Evolutionary conservation across 2,113 vertebrate species (phyloP).

Genomic region (Rattus norvegicus): DNA sequence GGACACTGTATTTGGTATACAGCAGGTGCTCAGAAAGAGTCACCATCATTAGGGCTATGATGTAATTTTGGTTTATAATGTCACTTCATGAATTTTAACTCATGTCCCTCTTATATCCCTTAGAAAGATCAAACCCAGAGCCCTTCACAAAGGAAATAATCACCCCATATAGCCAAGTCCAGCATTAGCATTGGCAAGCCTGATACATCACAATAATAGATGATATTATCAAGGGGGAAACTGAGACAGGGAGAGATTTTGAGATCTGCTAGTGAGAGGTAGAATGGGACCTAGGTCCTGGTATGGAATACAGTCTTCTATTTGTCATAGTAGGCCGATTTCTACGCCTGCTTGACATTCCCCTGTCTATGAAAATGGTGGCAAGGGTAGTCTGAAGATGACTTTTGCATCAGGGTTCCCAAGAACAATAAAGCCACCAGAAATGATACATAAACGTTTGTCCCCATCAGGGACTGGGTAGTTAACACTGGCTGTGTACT

Average conservation of each 20-base stretch:
- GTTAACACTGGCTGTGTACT: background rate
- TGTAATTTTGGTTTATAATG: slow-evolving; percentile 24
- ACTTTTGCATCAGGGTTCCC: too few species aligned
- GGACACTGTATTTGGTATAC: background rate
- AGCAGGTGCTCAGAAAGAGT: background rate
- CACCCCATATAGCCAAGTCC: background rate
- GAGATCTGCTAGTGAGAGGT: background rate
- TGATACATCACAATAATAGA: background rate
- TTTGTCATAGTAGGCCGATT: background rate
- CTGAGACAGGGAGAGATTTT: background rate
- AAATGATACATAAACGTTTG: background rate
- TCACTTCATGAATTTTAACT: background rate
- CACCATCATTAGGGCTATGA: background rate
- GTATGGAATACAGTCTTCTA: background rate
- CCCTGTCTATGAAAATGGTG: background rate
- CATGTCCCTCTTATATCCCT: background rate
- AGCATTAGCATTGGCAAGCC: background rate
- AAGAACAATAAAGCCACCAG: background rate
- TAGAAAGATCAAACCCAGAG: background rate
- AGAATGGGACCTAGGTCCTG: background rate
- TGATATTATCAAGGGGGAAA: background rate
- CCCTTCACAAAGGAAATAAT: background rate
- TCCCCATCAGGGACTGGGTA: background rate
- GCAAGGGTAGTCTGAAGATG: background rate
- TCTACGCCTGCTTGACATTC: background rate